These are phyloP conservation scores for Laticauda laticaudata DNA, from an alignment of 2,113 vertebrate genomes.

Conservation along the genomic window DNA sequence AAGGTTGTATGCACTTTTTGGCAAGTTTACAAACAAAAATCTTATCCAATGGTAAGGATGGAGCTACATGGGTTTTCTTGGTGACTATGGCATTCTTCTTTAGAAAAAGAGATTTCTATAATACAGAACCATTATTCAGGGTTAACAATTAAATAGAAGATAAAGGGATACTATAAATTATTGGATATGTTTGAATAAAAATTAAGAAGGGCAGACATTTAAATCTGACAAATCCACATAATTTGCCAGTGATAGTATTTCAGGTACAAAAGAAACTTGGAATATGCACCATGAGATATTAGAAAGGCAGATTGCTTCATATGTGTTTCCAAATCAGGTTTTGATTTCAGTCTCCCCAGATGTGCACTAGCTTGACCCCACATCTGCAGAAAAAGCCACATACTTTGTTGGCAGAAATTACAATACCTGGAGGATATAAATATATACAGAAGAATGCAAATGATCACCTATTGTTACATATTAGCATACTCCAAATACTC, in stretches of 20 bases:
- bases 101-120: not conserved
- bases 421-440: not conserved
- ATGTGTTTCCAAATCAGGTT: conserved; percentile 7
- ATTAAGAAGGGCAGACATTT: not conserved
- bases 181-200: not conserved
- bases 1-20: not conserved
- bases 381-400: not conserved
- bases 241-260: not conserved
- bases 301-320: not conserved
- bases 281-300: not conserved
- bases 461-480: not conserved
- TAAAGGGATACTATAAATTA: not conserved
- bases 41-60: not conserved
- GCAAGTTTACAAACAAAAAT: not conserved
- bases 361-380: conserved; percentile 20
- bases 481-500: too few species aligned
- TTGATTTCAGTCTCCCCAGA: conserved; percentile 2
- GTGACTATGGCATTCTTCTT: not conserved
- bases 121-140: not conserved
- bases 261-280: conserved; percentile 5
- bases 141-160: not conserved
- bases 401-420: not conserved
- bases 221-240: not conserved
- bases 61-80: not conserved
- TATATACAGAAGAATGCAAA: not conserved